Evolutionary conservation across 2,888 invertebrate genomes (phyloP).

Genomic region (Parnassius apollo): DNA sequence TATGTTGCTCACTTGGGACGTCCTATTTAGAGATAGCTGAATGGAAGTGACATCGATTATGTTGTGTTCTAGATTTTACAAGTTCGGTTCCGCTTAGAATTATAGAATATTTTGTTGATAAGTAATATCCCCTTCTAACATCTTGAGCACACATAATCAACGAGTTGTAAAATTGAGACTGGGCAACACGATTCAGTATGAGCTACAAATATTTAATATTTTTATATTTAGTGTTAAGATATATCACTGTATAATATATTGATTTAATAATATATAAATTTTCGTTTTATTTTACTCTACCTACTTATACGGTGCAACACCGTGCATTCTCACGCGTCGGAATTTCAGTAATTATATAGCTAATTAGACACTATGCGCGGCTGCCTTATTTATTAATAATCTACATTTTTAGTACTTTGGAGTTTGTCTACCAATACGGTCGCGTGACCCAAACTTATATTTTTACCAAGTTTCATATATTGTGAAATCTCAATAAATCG

Average conservation of each 20-base stretch:
- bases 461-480: too few species aligned
- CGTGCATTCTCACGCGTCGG: too few species aligned
- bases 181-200: conserved; percentile 44
- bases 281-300: conserved; percentile 33
- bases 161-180: conserved; percentile 43
- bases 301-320: too few species aligned
- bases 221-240: conserved; percentile 75
- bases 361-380: too few species aligned
- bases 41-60: conserved; percentile 19
- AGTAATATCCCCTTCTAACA: neutral
- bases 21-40: conserved; percentile 45
- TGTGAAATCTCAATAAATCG: too few species aligned
- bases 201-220: conserved; percentile 70
- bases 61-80: conserved; percentile 27
- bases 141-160: conserved; percentile 37
- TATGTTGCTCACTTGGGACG: conserved; percentile 55
- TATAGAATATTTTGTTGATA: too few species aligned
- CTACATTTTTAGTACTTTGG: too few species aligned
- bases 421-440: too few species aligned
- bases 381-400: too few species aligned
- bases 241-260: conserved; percentile 74
- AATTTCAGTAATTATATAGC: too few species aligned
- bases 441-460: too few species aligned
- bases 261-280: conserved; percentile 64
- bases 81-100: neutral